Evolutionary conservation across 2,797 vertebrate genomes (phyloP), one percentile per base, ranked within the genome.

Genomic region (Diglossa cyanea): DNA sequence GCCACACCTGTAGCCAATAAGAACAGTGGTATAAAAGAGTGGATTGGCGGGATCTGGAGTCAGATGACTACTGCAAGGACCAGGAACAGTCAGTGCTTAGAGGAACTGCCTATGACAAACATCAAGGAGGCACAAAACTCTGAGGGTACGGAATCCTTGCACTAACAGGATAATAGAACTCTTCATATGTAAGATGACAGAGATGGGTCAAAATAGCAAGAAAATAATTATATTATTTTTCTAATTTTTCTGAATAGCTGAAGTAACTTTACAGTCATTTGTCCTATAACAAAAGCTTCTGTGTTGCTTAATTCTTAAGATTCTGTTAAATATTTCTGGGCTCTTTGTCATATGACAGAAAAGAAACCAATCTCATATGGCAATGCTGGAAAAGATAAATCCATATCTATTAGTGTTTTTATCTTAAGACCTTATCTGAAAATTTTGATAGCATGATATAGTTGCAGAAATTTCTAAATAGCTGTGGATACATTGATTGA

Each of bases 261-360:
- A 54, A 65, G 9, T 23, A 39, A 66, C 13, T 19, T 78, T 60
- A 21, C 12, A 51, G 23, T 79, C 1, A 44, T 48, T 87, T 66
- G 16, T 30, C 35, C 37, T 14, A 5, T 54, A 66, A 54, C 13
- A 87, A 78, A 86, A 31, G 5, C 5, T 75, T 79, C n/a, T 0
- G 0, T 37, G 28, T 61, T 63, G 53, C 17, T 74, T 81, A 54
- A 84, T 68, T 78, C 48, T 90, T 53, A 63, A 48, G 33, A 72
- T n/a, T 42, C 9, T 37, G 26, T 55, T 73, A 86, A 67, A 70
- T 83, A 50, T 74, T 88, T 74, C 25, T 67, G 20, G 30, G 11
- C 3, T 63, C 2, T 83, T 65, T 67, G 18, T 53, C 17, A 31
- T 26, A 31, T 0, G 0, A 7, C 26, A 35, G 65, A 40, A 88